Conservation (phyloP, 2,888 invertebrate genomes). For the Spilosoma lubricipeda region DNA sequence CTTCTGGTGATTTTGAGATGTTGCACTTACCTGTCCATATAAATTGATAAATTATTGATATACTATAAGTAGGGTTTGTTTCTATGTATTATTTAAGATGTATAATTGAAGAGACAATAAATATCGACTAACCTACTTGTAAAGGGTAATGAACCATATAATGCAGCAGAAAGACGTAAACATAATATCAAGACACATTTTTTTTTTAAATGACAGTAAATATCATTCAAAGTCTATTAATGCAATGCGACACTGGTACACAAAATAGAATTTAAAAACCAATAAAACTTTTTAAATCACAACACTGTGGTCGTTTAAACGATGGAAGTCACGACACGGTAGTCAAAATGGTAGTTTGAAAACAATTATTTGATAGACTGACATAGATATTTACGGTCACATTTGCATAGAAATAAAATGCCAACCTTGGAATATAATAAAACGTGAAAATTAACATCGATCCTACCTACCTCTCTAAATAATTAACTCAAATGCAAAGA, state of each 20-base stretch:
- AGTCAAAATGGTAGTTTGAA: conserved; percentile 8
- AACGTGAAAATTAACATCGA: background rate
- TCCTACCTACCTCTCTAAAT: background rate
- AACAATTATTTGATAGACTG: background rate
- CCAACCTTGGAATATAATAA: background rate
- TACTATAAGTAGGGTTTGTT: too few species aligned
- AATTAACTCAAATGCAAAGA: background rate
- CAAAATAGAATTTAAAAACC: background rate
- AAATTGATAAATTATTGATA: too few species aligned
- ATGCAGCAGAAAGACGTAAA: background rate
- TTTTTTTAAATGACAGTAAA: background rate
- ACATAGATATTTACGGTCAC: background rate
- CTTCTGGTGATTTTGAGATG: too few species aligned
- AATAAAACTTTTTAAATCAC: conserved; percentile 18
- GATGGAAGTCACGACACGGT: background rate
- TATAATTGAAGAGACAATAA: background rate
- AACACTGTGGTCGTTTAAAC: background rate
- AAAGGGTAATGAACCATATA: background rate
- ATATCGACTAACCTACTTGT: background rate
- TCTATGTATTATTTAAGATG: background rate
- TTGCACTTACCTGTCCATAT: too few species aligned
- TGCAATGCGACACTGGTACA: background rate
- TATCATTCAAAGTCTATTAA: background rate
- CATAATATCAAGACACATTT: too few species aligned
- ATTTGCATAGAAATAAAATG: background rate